Conservation (phyloP, 2,888 invertebrate species). For the Ctenicera cuprea region DNA sequence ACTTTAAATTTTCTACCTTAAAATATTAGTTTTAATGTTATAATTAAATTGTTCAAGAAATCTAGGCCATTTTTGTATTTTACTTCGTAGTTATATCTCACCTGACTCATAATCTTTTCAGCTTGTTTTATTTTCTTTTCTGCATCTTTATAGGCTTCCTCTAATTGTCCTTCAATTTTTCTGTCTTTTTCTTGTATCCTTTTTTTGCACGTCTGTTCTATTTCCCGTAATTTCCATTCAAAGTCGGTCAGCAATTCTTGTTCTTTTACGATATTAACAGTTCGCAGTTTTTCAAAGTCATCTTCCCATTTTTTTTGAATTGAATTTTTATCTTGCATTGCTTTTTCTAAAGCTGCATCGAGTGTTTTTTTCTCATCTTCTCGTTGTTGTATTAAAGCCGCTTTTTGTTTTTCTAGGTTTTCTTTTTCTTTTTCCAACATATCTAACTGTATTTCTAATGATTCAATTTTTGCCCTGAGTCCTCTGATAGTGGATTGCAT, state of each 20-base stretch:
- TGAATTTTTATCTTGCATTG: conserved; percentile 77
- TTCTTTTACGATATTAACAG: conserved; percentile 82
- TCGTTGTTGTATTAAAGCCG: conserved; percentile 68
- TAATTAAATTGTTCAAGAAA: conserved; percentile 4
- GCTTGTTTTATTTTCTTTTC: conserved; percentile 69
- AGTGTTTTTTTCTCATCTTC: conserved; percentile 75
- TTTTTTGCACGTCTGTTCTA: conserved; percentile 82
- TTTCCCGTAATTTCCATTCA: conserved; percentile 88
- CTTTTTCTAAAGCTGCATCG: conserved; percentile 77
- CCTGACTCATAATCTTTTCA: conserved; percentile 69
- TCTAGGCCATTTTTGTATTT: background rate
- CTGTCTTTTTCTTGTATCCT: conserved; percentile 78
- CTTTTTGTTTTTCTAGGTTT: conserved; percentile 69
- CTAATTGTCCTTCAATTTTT: conserved; percentile 75
- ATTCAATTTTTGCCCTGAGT: conserved; percentile 73
- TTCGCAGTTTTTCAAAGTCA: conserved; percentile 82
- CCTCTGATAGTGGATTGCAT: conserved; percentile 73
- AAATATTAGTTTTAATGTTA: conserved; percentile 41
- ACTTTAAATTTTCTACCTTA: conserved; percentile 74
- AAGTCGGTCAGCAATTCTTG: conserved; percentile 86
- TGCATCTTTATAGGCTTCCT: conserved; percentile 70
- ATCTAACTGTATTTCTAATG: conserved; percentile 73
- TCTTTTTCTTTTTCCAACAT: conserved; percentile 73
- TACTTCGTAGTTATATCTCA: conserved; percentile 51
- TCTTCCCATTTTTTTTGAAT: conserved; percentile 78